These are phyloP conservation scores for Syrista parreyssii DNA, from an alignment of 2,888 invertebrate species.

Conservation along the genomic window DNA sequence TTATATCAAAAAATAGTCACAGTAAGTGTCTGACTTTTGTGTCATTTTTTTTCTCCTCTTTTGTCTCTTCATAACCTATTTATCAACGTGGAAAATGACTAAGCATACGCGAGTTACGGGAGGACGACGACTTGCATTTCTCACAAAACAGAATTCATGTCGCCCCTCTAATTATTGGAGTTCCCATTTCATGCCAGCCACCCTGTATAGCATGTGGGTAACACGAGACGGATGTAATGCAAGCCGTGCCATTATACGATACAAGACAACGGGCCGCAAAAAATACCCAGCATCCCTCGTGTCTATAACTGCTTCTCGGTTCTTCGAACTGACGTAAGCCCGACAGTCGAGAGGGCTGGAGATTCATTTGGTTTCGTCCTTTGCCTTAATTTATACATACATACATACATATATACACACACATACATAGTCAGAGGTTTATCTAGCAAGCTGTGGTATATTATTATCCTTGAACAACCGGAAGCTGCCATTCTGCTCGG, in stretches of 20 bases:
- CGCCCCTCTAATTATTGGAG: background rate
- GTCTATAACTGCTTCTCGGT: slow-evolving; percentile 27
- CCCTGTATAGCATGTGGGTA: slow-evolving; percentile 35
- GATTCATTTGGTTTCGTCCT: background rate
- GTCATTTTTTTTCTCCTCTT: background rate
- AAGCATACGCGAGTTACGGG: background rate
- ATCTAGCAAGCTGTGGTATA: background rate
- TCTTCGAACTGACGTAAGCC: slow-evolving; percentile 23
- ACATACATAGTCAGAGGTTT: background rate
- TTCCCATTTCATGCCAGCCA: background rate
- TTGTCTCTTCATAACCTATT: background rate
- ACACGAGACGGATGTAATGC: slow-evolving; percentile 64
- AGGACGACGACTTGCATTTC: background rate
- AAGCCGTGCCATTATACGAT: slow-evolving; percentile 62
- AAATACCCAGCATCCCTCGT: slow-evolving; percentile 48
- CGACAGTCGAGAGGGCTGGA: background rate
- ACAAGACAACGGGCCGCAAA: slow-evolving; percentile 48
- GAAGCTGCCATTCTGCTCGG: background rate
- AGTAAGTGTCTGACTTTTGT: background rate
- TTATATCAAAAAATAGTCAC: background rate
- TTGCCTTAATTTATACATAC: slow-evolving; percentile 9
- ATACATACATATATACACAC: slow-evolving; percentile 2
- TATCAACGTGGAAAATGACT: background rate
- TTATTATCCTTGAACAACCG: background rate
- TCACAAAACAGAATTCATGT: background rate